Evolutionary conservation across 2,888 invertebrate genomes (phyloP).

Genomic region (Dryadula phaetusa): DNA sequence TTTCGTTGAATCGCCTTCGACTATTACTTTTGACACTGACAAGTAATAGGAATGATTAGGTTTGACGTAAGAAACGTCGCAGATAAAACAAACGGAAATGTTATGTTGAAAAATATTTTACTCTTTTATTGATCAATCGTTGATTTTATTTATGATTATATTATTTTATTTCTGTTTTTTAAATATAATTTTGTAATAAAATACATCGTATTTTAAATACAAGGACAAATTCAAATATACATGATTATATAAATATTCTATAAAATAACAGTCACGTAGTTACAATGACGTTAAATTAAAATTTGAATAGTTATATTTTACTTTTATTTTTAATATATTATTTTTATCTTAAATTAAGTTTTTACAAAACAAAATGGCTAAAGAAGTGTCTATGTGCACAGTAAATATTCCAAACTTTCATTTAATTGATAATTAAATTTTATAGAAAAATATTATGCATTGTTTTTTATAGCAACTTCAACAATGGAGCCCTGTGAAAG

Average conservation of each 20-base stretch:
- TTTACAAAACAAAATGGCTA: conserved; percentile 65
- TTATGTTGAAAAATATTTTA: neutral
- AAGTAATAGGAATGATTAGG: neutral
- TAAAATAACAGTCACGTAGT: neutral
- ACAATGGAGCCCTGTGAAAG: conserved; percentile 90
- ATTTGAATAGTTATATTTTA: conserved; percentile 47
- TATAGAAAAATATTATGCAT: neutral
- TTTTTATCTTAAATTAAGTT: conserved; percentile 41
- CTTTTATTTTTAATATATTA: conserved; percentile 34
- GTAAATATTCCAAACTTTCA: conserved; percentile 53
- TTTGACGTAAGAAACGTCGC: neutral
- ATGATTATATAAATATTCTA: neutral
- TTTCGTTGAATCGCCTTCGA: neutral
- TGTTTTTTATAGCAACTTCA: conserved; percentile 86
- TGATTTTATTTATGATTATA: neutral
- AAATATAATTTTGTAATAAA: neutral
- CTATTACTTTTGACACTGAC: conserved; percentile 17
- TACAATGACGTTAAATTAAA: conserved; percentile 50
- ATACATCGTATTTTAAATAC: neutral
- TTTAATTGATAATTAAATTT: neutral
- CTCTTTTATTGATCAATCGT: neutral
- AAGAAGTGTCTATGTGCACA: conserved; percentile 79
- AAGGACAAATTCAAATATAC: neutral
- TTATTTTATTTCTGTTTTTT: neutral
- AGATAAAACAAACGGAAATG: neutral